phyloP scores from a whole-genome alignment of 2,113 vertebrate genomes.

The Aix galericulata region DNA sequence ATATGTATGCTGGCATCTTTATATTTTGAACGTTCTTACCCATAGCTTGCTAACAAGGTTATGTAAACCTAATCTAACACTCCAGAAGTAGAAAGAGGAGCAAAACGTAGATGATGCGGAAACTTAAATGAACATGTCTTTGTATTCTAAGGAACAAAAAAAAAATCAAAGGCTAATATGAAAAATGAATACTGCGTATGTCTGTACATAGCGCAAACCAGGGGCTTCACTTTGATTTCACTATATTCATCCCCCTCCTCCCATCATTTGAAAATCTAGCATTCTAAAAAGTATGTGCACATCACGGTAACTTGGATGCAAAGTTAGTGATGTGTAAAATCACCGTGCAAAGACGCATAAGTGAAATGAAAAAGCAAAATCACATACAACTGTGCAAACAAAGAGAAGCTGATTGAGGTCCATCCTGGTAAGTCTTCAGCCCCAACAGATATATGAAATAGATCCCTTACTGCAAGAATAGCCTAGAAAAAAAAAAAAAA shows the following conservation, averaged over 20 bases:
- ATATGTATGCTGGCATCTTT: not conserved
- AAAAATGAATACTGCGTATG: not conserved
- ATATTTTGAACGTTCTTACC: not conserved
- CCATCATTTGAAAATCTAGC: not conserved
- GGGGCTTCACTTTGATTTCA: not conserved
- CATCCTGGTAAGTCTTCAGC: not conserved
- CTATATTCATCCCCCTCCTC: not conserved
- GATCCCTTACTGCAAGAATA: not conserved
- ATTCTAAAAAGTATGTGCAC: not conserved
- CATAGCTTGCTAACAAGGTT: not conserved
- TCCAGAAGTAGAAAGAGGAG: not conserved
- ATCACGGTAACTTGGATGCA: not conserved
- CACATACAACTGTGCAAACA: not conserved
- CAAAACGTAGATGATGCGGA: not conserved
- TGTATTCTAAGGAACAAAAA: not conserved
- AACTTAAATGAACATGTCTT: not conserved
- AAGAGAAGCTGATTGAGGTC: fast-evolving
- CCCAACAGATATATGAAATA: not conserved
- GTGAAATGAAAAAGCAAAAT: not conserved
- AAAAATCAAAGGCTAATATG: not conserved
- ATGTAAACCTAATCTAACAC: not conserved
- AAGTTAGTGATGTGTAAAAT: not conserved
- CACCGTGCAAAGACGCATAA: not conserved
- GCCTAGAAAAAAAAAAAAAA: not conserved
- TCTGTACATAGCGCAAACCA: not conserved